Evolutionary conservation across 2,113 vertebrate genomes (phyloP), one percentile per base, ranked within the genome.

Genomic region (Macaca mulatta): DNA sequence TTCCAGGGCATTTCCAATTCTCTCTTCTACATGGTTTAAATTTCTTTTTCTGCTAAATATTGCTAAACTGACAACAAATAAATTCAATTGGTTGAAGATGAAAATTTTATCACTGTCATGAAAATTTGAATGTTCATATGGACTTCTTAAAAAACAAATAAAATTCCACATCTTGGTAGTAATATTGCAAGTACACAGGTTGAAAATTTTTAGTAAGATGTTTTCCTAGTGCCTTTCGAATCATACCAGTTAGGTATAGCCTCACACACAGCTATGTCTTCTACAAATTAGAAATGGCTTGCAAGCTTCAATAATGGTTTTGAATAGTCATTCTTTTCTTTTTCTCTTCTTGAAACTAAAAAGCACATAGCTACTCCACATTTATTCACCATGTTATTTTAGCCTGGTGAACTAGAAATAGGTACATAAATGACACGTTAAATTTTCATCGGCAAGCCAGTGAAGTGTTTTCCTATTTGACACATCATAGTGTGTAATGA

Each of bases 361-460:
- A 95, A 48, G 35, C 23, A 57, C 50, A 92, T 59, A 82, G 25
- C 3, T 12, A 72, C 10, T 89, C 85, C 16, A 35, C 18, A 87
- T 91, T 91, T 94, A 93, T 93, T 97, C 94, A 43, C 50, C 40
- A 55, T 85, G 38, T 84, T 97, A 93, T 96, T 97, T 97, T 75
- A 93, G 75, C 64, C 17, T 85, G 3, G 3, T 40, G 79, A 83
- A 69, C 70, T 84, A 74, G 45, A 96, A 97, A 96, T 95, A 90
- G 57, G 79, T 77, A 93, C 70, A 88, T 94, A 98, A 97, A 81
- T 93, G 94, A 93, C 89, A 91, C 0, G 16, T 81, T 97, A 97
- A 93, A 96, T 97, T 98, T 97, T 97, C 75, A 96, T 94, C 88
- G 90, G 50, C 75, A 90, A 95, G 64, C 79, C 64, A 79, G 50